Evolutionary conservation across 2,113 vertebrate genomes (phyloP).

Genomic region (Terrapene triunguis): DNA sequence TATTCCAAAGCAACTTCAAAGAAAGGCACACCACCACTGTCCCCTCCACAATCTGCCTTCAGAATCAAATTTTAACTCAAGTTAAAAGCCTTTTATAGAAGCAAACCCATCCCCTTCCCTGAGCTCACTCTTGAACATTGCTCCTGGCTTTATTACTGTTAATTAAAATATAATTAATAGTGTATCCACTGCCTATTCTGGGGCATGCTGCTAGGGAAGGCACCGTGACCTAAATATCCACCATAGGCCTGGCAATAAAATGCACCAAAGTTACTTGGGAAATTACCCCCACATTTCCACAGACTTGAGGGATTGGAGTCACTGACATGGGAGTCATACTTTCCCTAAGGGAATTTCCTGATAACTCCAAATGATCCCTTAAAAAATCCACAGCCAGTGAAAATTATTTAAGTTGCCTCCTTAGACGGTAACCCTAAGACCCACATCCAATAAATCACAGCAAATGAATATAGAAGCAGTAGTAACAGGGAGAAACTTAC

Average conservation of each 20-base stretch:
- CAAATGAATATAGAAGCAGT: neutral
- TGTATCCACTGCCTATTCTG: neutral
- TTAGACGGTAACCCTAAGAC: neutral
- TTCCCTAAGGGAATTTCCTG: neutral
- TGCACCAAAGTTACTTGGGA: neutral
- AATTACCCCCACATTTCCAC: neutral
- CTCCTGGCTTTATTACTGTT: neutral
- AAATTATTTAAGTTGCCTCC: neutral
- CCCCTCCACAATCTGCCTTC: neutral
- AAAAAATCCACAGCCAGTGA: neutral
- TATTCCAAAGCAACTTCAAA: neutral
- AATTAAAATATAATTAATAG: neutral
- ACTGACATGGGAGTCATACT: neutral
- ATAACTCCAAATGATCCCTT: neutral
- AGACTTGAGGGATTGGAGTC: too few species aligned
- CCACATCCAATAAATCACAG: neutral
- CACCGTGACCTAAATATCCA: neutral
- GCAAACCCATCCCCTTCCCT: neutral
- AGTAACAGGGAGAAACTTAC: constrained; percentile 45
- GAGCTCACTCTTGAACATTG: neutral
- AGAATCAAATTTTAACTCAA: neutral
- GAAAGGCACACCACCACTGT: neutral
- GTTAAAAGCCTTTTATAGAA: neutral
- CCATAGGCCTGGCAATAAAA: neutral
- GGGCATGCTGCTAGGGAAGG: neutral